Base-by-base conservation (phyloP, 35 echinoderm and acorn worm species). In the Heliocidaris erythrogramma region DNA sequence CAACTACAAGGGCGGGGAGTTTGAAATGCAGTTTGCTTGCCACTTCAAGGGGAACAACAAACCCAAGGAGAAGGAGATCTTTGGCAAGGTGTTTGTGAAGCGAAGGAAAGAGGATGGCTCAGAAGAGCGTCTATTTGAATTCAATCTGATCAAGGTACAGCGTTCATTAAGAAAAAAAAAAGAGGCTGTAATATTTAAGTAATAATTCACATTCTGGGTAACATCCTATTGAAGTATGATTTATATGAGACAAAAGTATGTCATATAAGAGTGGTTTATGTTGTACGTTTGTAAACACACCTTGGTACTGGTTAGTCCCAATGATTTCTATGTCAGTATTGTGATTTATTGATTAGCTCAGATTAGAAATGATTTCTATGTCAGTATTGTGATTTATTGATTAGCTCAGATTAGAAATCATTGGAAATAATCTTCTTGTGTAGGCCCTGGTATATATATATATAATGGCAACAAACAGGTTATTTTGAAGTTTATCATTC, bases 1-100 rank as follows among this genome's bases (percentile, higher is more conserved):
- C 24, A 96, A 99, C 95, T 99, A 96, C 95, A 95, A 60, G 53
- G 98, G 98, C 13, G 94, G 95, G 49, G 98, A 99, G 59, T 99
- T 99, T 97, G 98, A 99, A 86, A 96, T 94, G 94, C 97, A 99
- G 49, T 99, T 99, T 99, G 98, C 97, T 13, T 97, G 96, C 85
- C 95, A 94, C 21, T 99, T 99, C 91, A 99, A 94, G 71, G 96
- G 96, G 29, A 49, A 91, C 42, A 92, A 89, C 16, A 96, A 95
- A 92, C 98, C 97, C 0, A 96, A 94, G 17, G 94, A 96, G 88
- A 97, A 93, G 60, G 98, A 97, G 47, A 97, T 99, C 94, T 99
- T 99, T 95, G 98, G 98, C 89, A 99, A 97, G 92, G 98, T 99
- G 71, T 97, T 97, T 85, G 98, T 99, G n/a, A 96, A 88, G 86